These are phyloP conservation scores for Columba guinea DNA, from an alignment of 2,797 vertebrate species.

Conservation along the genomic window DNA sequence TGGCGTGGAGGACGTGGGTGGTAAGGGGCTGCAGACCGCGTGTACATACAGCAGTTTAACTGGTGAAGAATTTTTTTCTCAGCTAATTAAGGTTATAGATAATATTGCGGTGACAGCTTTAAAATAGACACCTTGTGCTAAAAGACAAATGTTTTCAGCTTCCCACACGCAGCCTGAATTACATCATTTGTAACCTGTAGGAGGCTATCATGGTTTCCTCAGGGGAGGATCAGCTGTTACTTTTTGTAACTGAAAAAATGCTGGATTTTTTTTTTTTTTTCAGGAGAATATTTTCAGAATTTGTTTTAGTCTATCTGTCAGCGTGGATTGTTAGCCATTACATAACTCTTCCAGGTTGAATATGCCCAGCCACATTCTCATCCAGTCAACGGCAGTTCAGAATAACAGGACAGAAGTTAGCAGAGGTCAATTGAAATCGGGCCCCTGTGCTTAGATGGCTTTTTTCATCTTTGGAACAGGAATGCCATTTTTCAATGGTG, in stretches of 20 bases:
- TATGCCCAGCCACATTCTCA: background rate
- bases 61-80: slow-evolving; percentile 16
- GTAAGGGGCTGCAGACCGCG: background rate
- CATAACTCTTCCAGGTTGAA: background rate
- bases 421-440: background rate
- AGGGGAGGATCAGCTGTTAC: slow-evolving; percentile 73
- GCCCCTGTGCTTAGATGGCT: background rate
- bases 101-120: slow-evolving; percentile 69
- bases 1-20: background rate
- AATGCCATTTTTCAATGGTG: background rate
- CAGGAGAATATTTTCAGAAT: slow-evolving; percentile 8
- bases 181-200: slow-evolving; percentile 70
- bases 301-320: background rate
- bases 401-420: background rate
- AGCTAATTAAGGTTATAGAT: slow-evolving; percentile 62
- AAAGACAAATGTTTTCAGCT: slow-evolving; percentile 76
- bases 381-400: background rate
- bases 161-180: slow-evolving; percentile 73
- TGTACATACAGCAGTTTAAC: background rate
- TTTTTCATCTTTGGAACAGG: background rate
- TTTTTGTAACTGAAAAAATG: slow-evolving; percentile 55
- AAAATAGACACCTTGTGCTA: slow-evolving; percentile 74
- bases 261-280: background rate
- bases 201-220: slow-evolving; percentile 75
- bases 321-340: background rate